Percentiles rank a stretch among this genome's conserved stretches.
These are phyloP conservation scores for Synanthedon andrenaeformis DNA, from an alignment of 2,888 invertebrate genomes.

Conservation along the genomic window DNA sequence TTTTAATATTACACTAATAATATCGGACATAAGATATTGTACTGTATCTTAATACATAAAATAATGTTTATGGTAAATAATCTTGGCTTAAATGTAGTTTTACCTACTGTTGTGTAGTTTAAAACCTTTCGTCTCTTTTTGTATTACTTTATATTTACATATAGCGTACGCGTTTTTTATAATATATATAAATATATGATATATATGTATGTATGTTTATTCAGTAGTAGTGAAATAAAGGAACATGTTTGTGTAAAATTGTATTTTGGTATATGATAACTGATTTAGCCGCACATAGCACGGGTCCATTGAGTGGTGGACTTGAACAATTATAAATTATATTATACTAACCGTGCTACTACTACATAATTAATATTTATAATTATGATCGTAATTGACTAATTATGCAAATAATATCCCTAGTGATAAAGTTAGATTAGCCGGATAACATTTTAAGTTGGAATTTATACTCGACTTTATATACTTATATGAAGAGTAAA, in stretches of 20 bases:
- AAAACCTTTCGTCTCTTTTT: conserved; percentile 64
- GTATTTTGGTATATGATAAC: conserved; percentile 61
- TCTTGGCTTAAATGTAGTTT: conserved; percentile 66
- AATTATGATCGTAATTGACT: conserved; percentile 72
- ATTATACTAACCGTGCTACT: conserved; percentile 12
- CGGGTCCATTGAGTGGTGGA: conserved; percentile 14
- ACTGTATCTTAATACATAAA: conserved; percentile 48
- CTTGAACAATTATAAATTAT: conserved; percentile 9
- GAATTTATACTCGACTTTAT: conserved; percentile 42
- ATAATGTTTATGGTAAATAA: conserved; percentile 64
- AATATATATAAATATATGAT: conserved; percentile 14
- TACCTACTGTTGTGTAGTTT: conserved; percentile 60
- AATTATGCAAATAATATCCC: conserved; percentile 49
- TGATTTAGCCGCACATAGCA: conserved; percentile 21
- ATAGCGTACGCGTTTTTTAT: conserved; percentile 69
- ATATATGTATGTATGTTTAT: conserved; percentile 56
- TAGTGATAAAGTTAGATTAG: conserved; percentile 63
- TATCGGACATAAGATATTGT: conserved; percentile 50
- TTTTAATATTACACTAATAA: conserved; percentile 53
- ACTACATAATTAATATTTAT: conserved; percentile 21
- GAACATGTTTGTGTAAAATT: conserved; percentile 65
- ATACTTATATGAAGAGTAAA: conserved; percentile 10
- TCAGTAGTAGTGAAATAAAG: conserved; percentile 47
- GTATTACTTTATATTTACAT: conserved; percentile 57
- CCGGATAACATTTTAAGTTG: conserved; percentile 52